Evolutionary conservation across 2,888 invertebrate species (phyloP).

Genomic region (Fragum fragum): DNA sequence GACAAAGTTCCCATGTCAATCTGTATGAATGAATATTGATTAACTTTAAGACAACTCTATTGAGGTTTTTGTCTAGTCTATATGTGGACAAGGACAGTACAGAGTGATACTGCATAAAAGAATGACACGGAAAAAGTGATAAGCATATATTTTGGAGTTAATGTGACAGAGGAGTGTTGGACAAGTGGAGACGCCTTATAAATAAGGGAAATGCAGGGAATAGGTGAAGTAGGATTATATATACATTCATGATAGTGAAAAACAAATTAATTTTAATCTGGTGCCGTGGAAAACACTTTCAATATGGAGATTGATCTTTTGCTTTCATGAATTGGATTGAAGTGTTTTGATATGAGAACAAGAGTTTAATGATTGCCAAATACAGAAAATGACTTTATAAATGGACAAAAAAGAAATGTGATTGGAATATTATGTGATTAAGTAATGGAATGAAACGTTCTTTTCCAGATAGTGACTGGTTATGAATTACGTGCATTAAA

Average conservation of each 20-base stretch:
- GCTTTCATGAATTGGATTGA: too few species aligned
- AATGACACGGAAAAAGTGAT: too few species aligned
- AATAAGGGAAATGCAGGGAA: too few species aligned
- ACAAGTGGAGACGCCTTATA: too few species aligned
- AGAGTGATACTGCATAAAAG: neutral
- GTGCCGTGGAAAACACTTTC: neutral
- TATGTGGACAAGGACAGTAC: neutral
- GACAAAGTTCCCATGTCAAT: neutral
- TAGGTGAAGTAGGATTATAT: neutral
- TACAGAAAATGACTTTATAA: neutral
- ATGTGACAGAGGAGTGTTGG: too few species aligned
- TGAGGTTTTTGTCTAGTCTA: neutral
- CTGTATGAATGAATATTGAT: neutral
- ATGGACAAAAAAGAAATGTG: neutral
- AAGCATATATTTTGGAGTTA: too few species aligned
- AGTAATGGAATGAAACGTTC: neutral
- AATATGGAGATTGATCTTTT: neutral
- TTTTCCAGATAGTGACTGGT: slow-evolving; percentile 20
- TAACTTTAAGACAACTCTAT: neutral
- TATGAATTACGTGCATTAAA: slow-evolving; percentile 6
- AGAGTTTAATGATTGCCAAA: too few species aligned
- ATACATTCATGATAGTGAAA: neutral
- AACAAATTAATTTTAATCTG: neutral
- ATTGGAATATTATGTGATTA: neutral
- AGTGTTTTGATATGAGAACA: too few species aligned